A percentile compares a stretch with the other conserved stretches of the same genome.
These are phyloP conservation scores for Drosophila sp. DNA, from an alignment of 1,140 invertebrate species.

Conservation along the genomic window DNA sequence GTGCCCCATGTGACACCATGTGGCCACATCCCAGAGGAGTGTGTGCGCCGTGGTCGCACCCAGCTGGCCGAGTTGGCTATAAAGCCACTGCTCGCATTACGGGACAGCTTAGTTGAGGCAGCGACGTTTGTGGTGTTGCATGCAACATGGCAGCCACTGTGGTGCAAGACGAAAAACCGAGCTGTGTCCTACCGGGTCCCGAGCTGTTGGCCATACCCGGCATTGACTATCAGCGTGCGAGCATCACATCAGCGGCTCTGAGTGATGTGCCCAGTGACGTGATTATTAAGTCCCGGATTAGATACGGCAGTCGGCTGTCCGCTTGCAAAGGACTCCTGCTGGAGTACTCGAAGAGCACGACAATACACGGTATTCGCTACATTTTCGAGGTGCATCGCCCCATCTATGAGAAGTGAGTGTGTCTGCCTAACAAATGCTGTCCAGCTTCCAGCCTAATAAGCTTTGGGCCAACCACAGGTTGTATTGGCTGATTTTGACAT, in stretches of 20 bases:
- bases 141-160: slow-evolving; percentile 55
- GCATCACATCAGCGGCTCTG: slow-evolving; percentile 70
- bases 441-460: background rate
- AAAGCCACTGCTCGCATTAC: slow-evolving; percentile 32
- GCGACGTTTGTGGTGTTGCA: slow-evolving; percentile 24
- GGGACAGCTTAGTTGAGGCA: slow-evolving; percentile 28
- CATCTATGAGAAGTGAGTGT: slow-evolving; percentile 79
- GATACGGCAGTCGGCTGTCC: slow-evolving; percentile 72
- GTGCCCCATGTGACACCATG: slow-evolving; percentile 2
- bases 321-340: slow-evolving; percentile 79
- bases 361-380: slow-evolving; percentile 84
- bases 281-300: slow-evolving; percentile 76
- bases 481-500: slow-evolving; percentile 78
- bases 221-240: slow-evolving; percentile 52
- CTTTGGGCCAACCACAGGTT: slow-evolving; percentile 44
- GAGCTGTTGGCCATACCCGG: slow-evolving; percentile 55
- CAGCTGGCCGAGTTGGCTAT: slow-evolving; percentile 30
- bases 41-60: slow-evolving; percentile 36
- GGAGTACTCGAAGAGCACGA: slow-evolving; percentile 84
- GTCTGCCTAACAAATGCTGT: no score
- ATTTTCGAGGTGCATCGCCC: slow-evolving; percentile 83
- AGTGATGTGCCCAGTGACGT: slow-evolving; percentile 80
- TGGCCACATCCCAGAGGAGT: slow-evolving; percentile 39
- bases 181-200: slow-evolving; percentile 55
- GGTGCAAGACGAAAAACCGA: slow-evolving; percentile 46